Conservation (phyloP, 2,113 vertebrate genomes). For the Oncorhynchus masou region DNA sequence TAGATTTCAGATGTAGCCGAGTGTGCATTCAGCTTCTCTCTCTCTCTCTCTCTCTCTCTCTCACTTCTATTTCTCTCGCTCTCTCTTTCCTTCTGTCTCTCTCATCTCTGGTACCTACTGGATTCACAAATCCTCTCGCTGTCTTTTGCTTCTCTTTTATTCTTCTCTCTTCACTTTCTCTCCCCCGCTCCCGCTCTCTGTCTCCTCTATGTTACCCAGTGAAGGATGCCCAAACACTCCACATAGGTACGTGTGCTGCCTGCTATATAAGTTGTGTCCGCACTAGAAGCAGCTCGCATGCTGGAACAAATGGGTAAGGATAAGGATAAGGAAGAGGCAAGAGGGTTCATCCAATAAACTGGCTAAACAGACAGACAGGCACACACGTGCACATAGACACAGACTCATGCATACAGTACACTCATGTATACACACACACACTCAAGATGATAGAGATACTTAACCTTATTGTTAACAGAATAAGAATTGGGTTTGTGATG, state of each 20-base stretch:
- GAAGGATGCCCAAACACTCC: not conserved
- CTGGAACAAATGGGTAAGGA: not conserved
- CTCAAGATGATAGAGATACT: not conserved
- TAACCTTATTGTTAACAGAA: not conserved
- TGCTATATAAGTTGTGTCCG: not conserved
- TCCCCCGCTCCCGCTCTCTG: slow-evolving; percentile 12
- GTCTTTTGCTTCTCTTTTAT: slow-evolving; percentile 2
- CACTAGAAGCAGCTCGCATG: not conserved
- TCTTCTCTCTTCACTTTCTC: slow-evolving; percentile 18
- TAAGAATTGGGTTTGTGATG: no score
- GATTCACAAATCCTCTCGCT: no score
- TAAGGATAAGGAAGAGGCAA: not conserved
- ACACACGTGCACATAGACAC: not conserved
- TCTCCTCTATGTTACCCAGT: not conserved
- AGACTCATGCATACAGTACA: not conserved
- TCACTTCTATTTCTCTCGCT: not conserved
- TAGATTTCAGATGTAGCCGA: not conserved
- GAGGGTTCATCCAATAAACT: no score
- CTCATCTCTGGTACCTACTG: slow-evolving; percentile 24
- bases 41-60: not conserved
- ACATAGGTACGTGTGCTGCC: not conserved
- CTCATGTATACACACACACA: not conserved
- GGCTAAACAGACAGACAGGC: not conserved
- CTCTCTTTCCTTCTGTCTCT: slow-evolving; percentile 4
- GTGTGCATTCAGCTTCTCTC: slow-evolving; percentile 4